phyloP scores from a whole-genome alignment of 2,113 vertebrate genomes.

The Todiramphus chloris region DNA sequence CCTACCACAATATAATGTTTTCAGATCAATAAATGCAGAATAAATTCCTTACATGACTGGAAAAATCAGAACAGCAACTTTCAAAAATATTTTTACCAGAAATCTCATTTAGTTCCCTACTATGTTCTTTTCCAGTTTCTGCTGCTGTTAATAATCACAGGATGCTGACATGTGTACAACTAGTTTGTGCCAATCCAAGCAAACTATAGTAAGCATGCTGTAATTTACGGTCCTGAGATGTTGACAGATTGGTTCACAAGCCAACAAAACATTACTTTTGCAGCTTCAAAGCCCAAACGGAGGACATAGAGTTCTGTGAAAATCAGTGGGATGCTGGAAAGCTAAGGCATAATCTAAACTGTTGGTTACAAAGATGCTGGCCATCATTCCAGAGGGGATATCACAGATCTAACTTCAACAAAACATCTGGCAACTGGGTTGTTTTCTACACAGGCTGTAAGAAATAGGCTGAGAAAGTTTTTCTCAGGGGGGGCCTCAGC shows the following conservation, averaged over 20 bases:
- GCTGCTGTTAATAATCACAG: constrained; percentile 39
- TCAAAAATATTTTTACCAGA: not conserved
- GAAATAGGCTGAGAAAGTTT: constrained; percentile 35
- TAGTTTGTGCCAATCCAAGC: constrained; percentile 50
- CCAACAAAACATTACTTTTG: constrained; percentile 48
- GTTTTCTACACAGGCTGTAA: not conserved
- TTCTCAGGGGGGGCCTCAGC: not conserved
- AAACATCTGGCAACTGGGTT: constrained; percentile 19
- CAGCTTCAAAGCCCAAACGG: constrained; percentile 36
- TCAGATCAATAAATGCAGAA: not conserved
- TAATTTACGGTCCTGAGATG: constrained; percentile 46
- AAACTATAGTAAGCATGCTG: constrained; percentile 15
- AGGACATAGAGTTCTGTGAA: constrained; percentile 46
- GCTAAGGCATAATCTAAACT: not conserved
- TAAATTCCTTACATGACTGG: not conserved
- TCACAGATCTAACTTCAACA: constrained; percentile 24
- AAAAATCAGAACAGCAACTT: not conserved
- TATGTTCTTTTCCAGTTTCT: constrained; percentile 11
- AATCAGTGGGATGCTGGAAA: constrained; percentile 58
- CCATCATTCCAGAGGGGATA: constrained; percentile 13
- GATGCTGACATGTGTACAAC: constrained; percentile 29
- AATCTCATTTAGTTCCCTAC: not conserved
- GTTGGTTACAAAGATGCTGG: not conserved
- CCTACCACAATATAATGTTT: constrained; percentile 5
- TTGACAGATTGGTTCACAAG: constrained; percentile 52